Conservation (phyloP, 2,113 vertebrate species). For the Ahaetulla prasina region DNA sequence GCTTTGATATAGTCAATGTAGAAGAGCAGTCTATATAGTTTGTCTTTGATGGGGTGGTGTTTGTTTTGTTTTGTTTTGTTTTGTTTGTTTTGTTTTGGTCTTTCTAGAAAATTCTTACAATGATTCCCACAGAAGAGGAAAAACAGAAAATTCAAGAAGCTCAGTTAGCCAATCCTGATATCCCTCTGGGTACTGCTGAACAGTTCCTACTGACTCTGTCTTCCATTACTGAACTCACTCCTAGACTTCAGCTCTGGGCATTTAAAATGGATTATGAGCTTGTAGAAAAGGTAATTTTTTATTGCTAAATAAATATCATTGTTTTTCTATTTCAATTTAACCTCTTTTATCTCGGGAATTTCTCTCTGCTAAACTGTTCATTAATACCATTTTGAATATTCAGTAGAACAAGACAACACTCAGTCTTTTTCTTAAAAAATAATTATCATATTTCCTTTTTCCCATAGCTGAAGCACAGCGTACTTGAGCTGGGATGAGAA, state of each 20-base stretch:
- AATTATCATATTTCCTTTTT: constrained; percentile 48
- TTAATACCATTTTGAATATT: constrained; percentile 27
- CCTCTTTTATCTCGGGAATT: background rate
- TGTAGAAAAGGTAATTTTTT: constrained; percentile 85
- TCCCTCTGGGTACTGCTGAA: constrained; percentile 89
- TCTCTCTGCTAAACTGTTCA: constrained; percentile 15
- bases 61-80: background rate
- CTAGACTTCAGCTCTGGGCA: constrained; percentile 96
- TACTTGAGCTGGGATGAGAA: background rate
- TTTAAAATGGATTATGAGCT: constrained; percentile 98
- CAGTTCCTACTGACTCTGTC: constrained; percentile 96
- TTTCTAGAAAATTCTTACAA: constrained; percentile 93
- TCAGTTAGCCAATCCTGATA: constrained; percentile 87
- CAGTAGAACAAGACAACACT: background rate
- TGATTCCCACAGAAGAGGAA: constrained; percentile 96
- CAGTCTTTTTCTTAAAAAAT: constrained; percentile 19
- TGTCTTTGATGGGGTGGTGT: background rate
- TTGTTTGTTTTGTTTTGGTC: background rate
- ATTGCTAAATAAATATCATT: background rate
- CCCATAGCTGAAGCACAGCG: constrained; percentile 33
- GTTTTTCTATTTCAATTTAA: background rate
- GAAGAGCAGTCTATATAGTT: background rate
- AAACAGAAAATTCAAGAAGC: constrained; percentile 98
- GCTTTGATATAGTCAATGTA: background rate
- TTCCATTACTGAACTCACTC: constrained; percentile 91